These are phyloP conservation scores for Harpalus rubripes DNA, from an alignment of 2,888 invertebrate genomes.

Conservation along the genomic window DNA sequence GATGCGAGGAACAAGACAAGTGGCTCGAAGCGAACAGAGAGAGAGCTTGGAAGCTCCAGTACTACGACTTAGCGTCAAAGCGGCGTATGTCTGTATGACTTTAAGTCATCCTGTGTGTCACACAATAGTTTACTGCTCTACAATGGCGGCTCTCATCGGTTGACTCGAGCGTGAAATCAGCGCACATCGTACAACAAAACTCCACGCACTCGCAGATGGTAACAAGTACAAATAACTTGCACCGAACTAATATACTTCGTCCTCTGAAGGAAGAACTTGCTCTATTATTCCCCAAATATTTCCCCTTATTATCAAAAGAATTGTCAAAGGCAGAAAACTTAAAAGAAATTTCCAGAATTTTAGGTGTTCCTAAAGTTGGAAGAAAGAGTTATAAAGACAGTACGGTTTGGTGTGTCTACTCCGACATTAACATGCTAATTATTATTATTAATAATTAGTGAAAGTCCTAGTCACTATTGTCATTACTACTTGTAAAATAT, in stretches of 20 bases:
- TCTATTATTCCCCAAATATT: slow-evolving; percentile 24
- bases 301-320: slow-evolving; percentile 14
- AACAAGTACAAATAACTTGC: slow-evolving; percentile 35
- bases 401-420: no score
- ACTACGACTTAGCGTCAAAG: slow-evolving; percentile 54
- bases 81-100: slow-evolving; percentile 50
- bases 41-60: neutral
- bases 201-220: slow-evolving; percentile 40
- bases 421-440: no score
- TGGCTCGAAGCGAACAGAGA: slow-evolving; percentile 32
- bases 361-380: no score
- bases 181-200: slow-evolving; percentile 26
- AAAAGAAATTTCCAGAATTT: neutral
- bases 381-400: no score
- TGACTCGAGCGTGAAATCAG: slow-evolving; percentile 61
- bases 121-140: slow-evolving; percentile 57
- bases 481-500: no score
- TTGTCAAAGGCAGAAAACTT: neutral
- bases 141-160: slow-evolving; percentile 53
- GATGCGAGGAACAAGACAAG: slow-evolving; percentile 37
- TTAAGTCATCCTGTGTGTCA: slow-evolving; percentile 58
- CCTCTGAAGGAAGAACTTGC: slow-evolving; percentile 11
- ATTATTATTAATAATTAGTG: no score
- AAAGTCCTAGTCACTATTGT: no score
- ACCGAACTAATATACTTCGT: slow-evolving; percentile 5